Percentiles rank a stretch among this genome's conserved stretches.
Evolutionary conservation across 2,888 invertebrate species (phyloP).

Genomic region (Trypoxylon attenuatum): DNA sequence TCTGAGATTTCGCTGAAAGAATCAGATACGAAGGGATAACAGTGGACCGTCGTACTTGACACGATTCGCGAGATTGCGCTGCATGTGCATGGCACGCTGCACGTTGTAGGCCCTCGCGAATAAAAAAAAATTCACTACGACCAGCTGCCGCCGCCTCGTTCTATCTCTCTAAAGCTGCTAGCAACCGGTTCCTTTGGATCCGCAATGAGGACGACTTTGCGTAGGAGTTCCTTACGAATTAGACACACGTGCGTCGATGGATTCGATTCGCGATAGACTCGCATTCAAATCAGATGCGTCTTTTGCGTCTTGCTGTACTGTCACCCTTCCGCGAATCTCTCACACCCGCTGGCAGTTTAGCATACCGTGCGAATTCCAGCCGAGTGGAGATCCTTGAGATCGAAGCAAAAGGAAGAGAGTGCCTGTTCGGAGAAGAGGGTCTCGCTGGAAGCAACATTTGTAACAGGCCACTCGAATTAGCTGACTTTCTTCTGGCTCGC

Average conservation of each 20-base stretch:
- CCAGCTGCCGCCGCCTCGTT: slow-evolving; percentile 21
- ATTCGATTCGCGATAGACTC: slow-evolving; percentile 32
- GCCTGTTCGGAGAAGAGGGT: no score
- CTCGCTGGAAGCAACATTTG: no score
- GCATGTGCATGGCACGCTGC: slow-evolving; percentile 50
- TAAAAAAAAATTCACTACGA: slow-evolving; percentile 39
- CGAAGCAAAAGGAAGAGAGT: no score
- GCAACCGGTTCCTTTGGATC: slow-evolving; percentile 46
- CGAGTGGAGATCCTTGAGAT: no score
- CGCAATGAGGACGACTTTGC: slow-evolving; percentile 24
- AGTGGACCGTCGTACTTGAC: slow-evolving; percentile 46
- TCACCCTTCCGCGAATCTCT: no score
- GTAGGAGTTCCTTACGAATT: slow-evolving; percentile 36
- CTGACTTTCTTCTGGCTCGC: slow-evolving; percentile 21
- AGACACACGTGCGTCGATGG: slow-evolving; percentile 2
- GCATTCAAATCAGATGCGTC: slow-evolving; percentile 14
- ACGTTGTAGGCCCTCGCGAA: slow-evolving; percentile 33
- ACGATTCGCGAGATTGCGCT: slow-evolving; percentile 50
- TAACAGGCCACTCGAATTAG: slow-evolving; percentile 22
- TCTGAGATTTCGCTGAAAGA: slow-evolving; percentile 42
- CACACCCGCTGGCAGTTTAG: no score
- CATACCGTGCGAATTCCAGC: no score
- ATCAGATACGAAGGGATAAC: slow-evolving; percentile 51
- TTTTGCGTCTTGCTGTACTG: no score
- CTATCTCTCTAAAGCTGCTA: slow-evolving; percentile 17